Percentiles rank a stretch among this genome's conserved stretches.
phyloP scores from a whole-genome alignment of 2,888 invertebrate genomes.

The Brenthis ino region DNA sequence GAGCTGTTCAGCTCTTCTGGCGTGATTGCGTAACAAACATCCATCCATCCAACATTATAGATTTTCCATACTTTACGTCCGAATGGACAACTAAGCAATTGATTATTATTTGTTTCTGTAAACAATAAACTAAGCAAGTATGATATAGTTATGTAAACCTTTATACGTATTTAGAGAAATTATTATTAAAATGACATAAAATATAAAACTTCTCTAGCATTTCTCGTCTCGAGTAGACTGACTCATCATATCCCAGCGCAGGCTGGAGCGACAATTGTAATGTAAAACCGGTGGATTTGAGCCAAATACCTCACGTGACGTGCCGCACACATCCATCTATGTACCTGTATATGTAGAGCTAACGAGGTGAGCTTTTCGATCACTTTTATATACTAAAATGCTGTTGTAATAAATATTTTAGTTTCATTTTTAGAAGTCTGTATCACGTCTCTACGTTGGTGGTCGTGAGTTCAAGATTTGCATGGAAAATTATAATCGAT shows the following conservation, averaged over 20 bases:
- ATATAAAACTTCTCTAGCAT: slow-evolving; percentile 19
- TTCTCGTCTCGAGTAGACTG: slow-evolving; percentile 52
- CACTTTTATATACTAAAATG: not conserved
- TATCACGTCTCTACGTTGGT: not conserved
- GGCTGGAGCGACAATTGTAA: slow-evolving; percentile 70
- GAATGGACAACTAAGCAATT: too few relatives aligned
- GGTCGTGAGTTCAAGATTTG: too few relatives aligned
- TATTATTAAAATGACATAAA: not conserved
- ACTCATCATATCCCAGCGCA: slow-evolving; percentile 67
- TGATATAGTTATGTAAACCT: too few relatives aligned
- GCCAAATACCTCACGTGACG: slow-evolving; percentile 36
- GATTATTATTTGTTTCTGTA: too few relatives aligned
- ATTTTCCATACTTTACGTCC: too few relatives aligned
- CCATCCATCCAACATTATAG: too few relatives aligned
- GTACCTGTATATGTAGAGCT: slow-evolving; percentile 3
- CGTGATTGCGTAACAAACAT: too few relatives aligned
- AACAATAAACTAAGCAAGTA: too few relatives aligned
- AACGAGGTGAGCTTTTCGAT: slow-evolving; percentile 12
- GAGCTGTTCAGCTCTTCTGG: too few relatives aligned
- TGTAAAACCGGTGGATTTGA: slow-evolving; percentile 57
- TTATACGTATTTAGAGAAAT: too few relatives aligned
- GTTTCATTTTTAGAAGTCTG: not conserved
- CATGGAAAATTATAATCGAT: too few relatives aligned
- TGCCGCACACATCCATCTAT: slow-evolving; percentile 11
- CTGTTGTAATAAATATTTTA: not conserved